Conservation (phyloP, 1,140 invertebrate species). For the Drosophila guanche region DNA sequence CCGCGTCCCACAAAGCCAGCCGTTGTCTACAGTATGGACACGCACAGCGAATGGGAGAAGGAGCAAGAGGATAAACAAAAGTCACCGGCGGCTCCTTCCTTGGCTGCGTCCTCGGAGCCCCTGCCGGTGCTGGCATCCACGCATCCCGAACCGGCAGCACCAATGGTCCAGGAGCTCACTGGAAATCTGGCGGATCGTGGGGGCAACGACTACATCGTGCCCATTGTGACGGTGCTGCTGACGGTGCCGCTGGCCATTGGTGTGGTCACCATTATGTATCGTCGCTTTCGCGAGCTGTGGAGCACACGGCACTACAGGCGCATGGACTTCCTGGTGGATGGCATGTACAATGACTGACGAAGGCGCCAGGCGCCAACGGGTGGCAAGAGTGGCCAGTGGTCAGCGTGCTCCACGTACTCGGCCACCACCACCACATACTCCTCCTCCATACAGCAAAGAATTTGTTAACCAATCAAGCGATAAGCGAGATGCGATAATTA, state of each 20-base stretch:
- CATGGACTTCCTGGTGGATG: conserved; percentile 88
- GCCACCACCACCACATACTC: conserved; percentile 7
- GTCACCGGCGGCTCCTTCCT: neutral
- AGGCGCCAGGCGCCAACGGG: conserved; percentile 31
- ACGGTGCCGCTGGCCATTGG: conserved; percentile 84
- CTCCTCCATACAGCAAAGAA: conserved; percentile 29
- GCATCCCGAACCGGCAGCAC: conserved; percentile 19
- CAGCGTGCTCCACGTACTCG: conserved; percentile 15
- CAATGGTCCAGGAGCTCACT: conserved; percentile 61
- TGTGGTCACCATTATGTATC: conserved; percentile 85
- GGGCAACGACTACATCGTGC: conserved; percentile 84
- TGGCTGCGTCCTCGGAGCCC: conserved; percentile 1
- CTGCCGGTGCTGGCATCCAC: conserved; percentile 4
- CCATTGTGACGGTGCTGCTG: conserved; percentile 84
- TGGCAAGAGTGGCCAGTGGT: conserved; percentile 15
- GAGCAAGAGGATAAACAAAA: conserved; percentile 19
- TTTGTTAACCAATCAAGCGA: conserved; percentile 18
- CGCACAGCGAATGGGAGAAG: conserved; percentile 34
- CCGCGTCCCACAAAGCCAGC: conserved; percentile 62
- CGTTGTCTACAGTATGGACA: conserved; percentile 46
- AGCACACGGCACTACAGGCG: conserved; percentile 86
- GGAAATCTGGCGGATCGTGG: conserved; percentile 58
- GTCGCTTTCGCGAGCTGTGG: conserved; percentile 86
- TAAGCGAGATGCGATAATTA: conserved; percentile 26
- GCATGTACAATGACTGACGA: conserved; percentile 87